A percentile compares a stretch with the other conserved stretches of the same genome.
phyloP scores from a whole-genome alignment of 2,888 invertebrate genomes.

The Hyposoter didymator region DNA sequence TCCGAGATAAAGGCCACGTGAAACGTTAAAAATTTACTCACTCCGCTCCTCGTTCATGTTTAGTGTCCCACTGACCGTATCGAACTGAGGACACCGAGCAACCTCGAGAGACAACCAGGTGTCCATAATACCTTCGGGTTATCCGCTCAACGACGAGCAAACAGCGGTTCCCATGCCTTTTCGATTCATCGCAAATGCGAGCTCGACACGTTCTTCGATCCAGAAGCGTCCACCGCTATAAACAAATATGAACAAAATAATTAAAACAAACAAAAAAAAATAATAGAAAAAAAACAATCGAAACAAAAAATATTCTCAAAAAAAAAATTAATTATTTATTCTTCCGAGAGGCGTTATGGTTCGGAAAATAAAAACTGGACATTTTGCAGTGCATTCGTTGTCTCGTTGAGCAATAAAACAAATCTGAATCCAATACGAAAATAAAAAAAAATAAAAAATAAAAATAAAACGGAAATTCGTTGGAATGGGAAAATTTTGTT shows the following conservation, averaged over 20 bases:
- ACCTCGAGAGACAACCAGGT: slow-evolving; percentile 79
- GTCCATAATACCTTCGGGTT: slow-evolving; percentile 77
- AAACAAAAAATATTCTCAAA: background rate
- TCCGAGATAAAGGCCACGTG: slow-evolving; percentile 13
- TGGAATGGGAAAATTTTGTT: background rate
- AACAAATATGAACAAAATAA: background rate
- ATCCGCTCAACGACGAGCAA: slow-evolving; percentile 66
- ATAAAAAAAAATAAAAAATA: background rate
- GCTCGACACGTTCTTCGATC: slow-evolving; percentile 8
- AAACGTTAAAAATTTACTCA: slow-evolving; percentile 72
- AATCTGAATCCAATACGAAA: background rate
- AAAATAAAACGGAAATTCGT: background rate
- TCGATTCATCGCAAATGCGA: background rate
- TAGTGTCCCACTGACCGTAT: slow-evolving; percentile 83
- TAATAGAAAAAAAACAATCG: background rate
- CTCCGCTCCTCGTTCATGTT: slow-evolving; percentile 81
- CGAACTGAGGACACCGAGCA: slow-evolving; percentile 82
- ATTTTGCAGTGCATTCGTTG: background rate
- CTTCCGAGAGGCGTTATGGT: no score
- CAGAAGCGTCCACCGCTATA: background rate
- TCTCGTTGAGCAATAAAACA: background rate
- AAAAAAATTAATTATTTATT: background rate
- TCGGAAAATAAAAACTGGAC: background rate
- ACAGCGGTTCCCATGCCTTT: slow-evolving; percentile 54
- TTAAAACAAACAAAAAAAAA: slow-evolving; percentile 14